phyloP scores from a whole-genome alignment of 2,888 invertebrate species.

The Pseudanteris insignis region DNA sequence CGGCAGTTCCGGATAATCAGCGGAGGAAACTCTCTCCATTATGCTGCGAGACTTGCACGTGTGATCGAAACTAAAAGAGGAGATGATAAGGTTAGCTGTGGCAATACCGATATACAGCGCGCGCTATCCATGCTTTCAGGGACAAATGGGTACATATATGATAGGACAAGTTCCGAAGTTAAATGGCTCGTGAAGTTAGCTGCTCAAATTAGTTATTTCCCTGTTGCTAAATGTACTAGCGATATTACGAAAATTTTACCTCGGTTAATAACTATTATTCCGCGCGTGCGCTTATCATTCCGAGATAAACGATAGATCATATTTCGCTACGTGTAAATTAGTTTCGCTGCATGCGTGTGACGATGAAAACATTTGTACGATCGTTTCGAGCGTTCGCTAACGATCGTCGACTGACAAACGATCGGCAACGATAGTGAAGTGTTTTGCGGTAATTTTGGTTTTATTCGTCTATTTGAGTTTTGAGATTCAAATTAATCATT shows the following conservation, averaged over 20 bases:
- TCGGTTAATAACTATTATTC: constrained; percentile 4
- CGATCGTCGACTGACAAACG: too few relatives aligned
- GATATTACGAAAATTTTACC: constrained; percentile 29
- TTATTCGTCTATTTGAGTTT: too few relatives aligned
- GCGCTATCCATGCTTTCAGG: constrained; percentile 41
- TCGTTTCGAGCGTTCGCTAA: too few relatives aligned
- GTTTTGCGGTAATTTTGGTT: too few relatives aligned
- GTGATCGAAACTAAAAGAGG: constrained; percentile 36
- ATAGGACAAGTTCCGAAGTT: constrained; percentile 63
- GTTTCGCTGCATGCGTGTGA: too few relatives aligned
- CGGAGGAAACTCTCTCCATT: constrained; percentile 32
- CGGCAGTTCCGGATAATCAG: constrained; percentile 31
- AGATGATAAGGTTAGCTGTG: constrained; percentile 34
- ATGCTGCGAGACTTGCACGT: constrained; percentile 28
- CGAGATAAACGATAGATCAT: neutral
- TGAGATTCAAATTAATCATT: too few relatives aligned
- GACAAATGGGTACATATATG: constrained; percentile 61
- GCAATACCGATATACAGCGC: constrained; percentile 31
- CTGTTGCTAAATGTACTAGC: constrained; percentile 35
- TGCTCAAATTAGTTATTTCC: constrained; percentile 64
- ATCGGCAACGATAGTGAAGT: too few relatives aligned
- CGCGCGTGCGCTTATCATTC: neutral
- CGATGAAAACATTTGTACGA: too few relatives aligned
- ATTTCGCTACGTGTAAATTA: neutral
- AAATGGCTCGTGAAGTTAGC: constrained; percentile 61